A percentile compares a stretch with the other conserved stretches of the same genome.
phyloP scores from a whole-genome alignment of 2,797 vertebrate species.

The Valencia hispanica region DNA sequence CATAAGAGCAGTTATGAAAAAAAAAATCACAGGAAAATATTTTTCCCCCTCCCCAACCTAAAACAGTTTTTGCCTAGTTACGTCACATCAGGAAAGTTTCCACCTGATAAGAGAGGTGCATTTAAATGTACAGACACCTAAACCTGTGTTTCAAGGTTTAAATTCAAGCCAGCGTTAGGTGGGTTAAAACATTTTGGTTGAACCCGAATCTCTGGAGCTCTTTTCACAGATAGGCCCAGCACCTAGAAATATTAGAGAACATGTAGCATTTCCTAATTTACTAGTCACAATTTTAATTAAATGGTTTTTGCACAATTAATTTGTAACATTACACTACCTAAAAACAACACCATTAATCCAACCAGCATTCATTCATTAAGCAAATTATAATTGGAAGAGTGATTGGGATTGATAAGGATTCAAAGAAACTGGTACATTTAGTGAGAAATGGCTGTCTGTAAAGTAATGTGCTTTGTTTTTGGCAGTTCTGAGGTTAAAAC shows the following conservation, averaged over 20 bases:
- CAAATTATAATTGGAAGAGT: conserved; percentile 64
- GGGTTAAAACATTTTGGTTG: conserved; percentile 48
- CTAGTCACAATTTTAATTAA: conserved; percentile 31
- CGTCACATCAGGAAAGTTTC: conserved; percentile 47
- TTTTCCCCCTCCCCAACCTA: conserved; percentile 3
- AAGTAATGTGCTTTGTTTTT: conserved; percentile 65
- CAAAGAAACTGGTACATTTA: conserved; percentile 51
- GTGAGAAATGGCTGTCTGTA: conserved; percentile 59
- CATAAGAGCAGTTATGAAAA: conserved; percentile 66
- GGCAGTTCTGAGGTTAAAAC: conserved; percentile 48
- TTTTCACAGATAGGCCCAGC: conserved; percentile 41
- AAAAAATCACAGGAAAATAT: conserved; percentile 67
- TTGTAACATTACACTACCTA: conserved; percentile 53
- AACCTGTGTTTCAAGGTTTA: conserved; percentile 8
- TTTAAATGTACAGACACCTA: conserved; percentile 21
- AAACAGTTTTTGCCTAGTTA: conserved; percentile 56
- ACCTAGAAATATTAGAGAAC: conserved; percentile 64
- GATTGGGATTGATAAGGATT: conserved; percentile 56
- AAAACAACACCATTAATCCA: conserved; percentile 54
- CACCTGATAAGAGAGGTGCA: conserved; percentile 9
- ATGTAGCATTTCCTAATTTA: conserved; percentile 51
- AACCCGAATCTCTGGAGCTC: conserved; percentile 20
- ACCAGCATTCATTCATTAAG: conserved; percentile 64
- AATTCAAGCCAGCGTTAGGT: conserved; percentile 44
- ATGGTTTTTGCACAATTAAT: conserved; percentile 31